Conservation (phyloP, 2,113 vertebrate species). For the Amazona guildingii region DNA sequence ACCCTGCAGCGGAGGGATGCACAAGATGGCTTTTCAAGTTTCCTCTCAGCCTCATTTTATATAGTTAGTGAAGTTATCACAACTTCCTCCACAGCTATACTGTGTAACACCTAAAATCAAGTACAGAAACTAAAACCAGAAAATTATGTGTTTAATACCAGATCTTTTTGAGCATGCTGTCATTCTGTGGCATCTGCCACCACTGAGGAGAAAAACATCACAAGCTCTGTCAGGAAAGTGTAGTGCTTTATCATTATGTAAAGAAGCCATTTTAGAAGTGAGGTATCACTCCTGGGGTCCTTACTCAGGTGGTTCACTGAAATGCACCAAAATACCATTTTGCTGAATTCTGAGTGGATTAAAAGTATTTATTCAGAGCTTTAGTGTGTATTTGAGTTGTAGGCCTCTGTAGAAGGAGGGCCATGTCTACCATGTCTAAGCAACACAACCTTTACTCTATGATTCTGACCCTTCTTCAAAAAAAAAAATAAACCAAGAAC, state of each 20-base stretch:
- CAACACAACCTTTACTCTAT: not conserved
- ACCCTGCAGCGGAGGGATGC: not conserved
- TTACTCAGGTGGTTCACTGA: not conserved
- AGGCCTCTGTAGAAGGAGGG: not conserved
- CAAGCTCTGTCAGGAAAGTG: fast-evolving
- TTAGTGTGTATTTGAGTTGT: not conserved
- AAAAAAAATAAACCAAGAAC: not conserved
- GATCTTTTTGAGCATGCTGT: not conserved
- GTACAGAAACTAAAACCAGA: not conserved
- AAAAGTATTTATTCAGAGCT: not conserved
- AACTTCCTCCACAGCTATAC: not conserved
- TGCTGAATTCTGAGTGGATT: not conserved
- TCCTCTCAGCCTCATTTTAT: not conserved
- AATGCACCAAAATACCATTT: not conserved
- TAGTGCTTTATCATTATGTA: not conserved
- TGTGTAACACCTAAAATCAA: not conserved
- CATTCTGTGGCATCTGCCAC: not conserved
- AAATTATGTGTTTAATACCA: not conserved
- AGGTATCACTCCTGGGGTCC: not conserved
- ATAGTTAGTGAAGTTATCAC: not conserved
- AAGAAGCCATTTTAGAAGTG: not conserved
- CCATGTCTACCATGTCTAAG: not conserved
- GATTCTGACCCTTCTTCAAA: not conserved
- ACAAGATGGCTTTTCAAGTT: not conserved
- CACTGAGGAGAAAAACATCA: not conserved